These are phyloP conservation scores for Kryptopterus vitreolus DNA, from an alignment of 2,797 vertebrate genomes.

Conservation along the genomic window DNA sequence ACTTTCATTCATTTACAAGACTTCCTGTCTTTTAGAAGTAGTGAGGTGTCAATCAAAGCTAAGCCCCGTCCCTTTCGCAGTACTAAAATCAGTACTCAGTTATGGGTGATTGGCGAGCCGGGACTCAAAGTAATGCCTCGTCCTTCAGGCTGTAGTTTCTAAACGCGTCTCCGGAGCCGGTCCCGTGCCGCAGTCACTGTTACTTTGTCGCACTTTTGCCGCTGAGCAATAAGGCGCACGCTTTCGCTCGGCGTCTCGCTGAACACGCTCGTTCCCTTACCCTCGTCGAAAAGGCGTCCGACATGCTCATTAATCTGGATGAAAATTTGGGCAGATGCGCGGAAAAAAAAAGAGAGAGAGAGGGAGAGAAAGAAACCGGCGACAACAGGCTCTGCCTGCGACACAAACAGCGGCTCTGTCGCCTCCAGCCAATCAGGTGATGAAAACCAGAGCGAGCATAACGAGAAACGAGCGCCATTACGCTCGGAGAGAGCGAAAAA, in stretches of 20 bases:
- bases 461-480: slow-evolving; percentile 73
- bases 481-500: slow-evolving; percentile 33
- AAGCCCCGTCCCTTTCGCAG: background rate
- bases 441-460: slow-evolving; percentile 68
- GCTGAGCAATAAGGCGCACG: slow-evolving; percentile 41
- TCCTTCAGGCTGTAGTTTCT: background rate
- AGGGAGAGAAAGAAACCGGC: too few relatives aligned
- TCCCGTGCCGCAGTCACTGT: background rate
- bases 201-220: background rate
- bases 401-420: slow-evolving; percentile 76
- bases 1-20: background rate
- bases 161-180: background rate
- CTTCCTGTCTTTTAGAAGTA: background rate
- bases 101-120: background rate
- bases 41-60: background rate
- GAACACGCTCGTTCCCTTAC: background rate
- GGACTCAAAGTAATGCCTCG: background rate
- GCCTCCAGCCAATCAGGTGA: slow-evolving; percentile 76
- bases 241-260: background rate
- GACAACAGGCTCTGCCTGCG: slow-evolving; percentile 70
- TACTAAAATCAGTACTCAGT: background rate
- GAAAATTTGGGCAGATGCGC: slow-evolving; percentile 75
- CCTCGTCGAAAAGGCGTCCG: slow-evolving; percentile 16
- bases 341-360: slow-evolving; percentile 34
- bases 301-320: slow-evolving; percentile 75